phyloP scores from a whole-genome alignment of 2,797 vertebrate genomes.

The Protosalanx chinensis region DNA sequence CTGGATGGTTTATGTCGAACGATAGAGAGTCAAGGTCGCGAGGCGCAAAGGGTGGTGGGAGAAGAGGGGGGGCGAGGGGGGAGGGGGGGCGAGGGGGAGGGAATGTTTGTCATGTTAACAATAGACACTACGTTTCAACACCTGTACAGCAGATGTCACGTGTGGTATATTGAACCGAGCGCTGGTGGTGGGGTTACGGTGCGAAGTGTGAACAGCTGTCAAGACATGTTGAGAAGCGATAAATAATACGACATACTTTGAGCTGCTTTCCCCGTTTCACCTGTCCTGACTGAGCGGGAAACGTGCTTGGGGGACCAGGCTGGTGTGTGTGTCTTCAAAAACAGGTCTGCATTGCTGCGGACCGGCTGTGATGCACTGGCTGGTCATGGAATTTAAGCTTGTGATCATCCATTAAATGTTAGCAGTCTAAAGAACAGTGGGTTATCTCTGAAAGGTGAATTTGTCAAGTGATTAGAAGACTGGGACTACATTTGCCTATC shows the following conservation, averaged over 20 bases:
- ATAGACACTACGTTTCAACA: conserved; percentile 28
- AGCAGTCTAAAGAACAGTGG: neutral
- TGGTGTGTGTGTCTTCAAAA: conserved; percentile 9
- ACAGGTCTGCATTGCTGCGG: neutral
- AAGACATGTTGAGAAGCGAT: conserved; percentile 40
- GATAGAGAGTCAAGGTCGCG: neutral
- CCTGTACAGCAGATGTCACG: conserved; percentile 45
- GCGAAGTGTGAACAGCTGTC: conserved; percentile 31
- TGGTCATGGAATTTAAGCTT: neutral
- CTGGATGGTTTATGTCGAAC: conserved; percentile 1
- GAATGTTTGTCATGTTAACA: conserved; percentile 21
- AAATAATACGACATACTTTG: conserved; percentile 28
- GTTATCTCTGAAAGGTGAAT: neutral
- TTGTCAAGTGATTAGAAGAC: neutral
- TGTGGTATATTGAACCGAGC: conserved; percentile 27
- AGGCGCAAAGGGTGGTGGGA: neutral
- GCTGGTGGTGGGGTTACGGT: neutral
- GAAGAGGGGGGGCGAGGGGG: too few relatives aligned
- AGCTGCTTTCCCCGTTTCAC: conserved; percentile 14
- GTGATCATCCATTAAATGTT: neutral
- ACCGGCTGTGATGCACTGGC: neutral
- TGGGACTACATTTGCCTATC: conserved; percentile 10
- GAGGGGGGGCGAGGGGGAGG: neutral
- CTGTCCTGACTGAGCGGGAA: conserved; percentile 2
- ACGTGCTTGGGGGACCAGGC: neutral